phyloP scores from a whole-genome alignment of 2,888 invertebrate genomes.

The Drosophila pegasa region DNA sequence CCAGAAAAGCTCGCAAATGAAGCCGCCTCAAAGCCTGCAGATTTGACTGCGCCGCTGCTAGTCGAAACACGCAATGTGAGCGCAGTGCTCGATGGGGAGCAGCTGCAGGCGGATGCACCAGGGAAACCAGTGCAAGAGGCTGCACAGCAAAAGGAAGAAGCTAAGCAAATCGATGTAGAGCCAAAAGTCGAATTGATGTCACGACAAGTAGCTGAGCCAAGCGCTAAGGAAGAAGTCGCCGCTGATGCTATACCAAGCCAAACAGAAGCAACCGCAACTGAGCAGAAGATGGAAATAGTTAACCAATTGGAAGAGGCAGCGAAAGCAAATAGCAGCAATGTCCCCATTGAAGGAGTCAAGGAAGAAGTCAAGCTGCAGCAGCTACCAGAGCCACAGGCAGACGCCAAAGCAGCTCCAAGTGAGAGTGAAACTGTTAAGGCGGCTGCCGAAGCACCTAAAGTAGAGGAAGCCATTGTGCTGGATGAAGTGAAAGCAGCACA shows the following conservation, averaged over 20 bases:
- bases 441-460: background rate
- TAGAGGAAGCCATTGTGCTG: background rate
- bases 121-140: background rate
- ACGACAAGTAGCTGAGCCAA: background rate
- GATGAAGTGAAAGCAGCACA: background rate
- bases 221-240: background rate
- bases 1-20: background rate
- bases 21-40: background rate
- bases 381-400: background rate
- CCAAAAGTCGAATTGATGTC: background rate
- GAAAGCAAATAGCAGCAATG: background rate
- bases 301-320: background rate
- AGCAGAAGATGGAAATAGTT: background rate
- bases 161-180: background rate
- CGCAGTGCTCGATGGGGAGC: background rate
- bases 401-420: background rate
- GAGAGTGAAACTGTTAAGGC: background rate
- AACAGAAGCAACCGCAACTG: background rate
- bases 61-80: conserved; percentile 24
- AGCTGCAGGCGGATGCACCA: background rate
- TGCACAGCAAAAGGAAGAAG: background rate
- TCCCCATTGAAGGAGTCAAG: background rate
- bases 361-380: background rate
- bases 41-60: background rate
- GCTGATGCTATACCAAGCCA: background rate